phyloP scores from a whole-genome alignment of 2,113 vertebrate genomes.

The Gorsachius goisagi region DNA sequence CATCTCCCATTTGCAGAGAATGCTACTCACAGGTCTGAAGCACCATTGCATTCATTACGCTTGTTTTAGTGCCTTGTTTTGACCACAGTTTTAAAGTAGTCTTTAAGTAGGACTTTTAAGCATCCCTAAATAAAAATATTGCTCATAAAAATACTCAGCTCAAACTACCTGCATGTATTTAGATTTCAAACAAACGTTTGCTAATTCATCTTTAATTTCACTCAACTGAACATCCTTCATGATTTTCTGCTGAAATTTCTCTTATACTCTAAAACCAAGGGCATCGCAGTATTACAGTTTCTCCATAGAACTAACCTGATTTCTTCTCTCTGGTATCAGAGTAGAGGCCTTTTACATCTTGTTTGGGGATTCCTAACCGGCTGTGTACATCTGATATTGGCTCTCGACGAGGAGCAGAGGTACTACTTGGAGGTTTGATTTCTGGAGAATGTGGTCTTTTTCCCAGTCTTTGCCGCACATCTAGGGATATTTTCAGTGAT shows the following conservation, averaged over 20 bases:
- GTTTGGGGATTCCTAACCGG: conserved; percentile 85
- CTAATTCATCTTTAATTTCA: background rate
- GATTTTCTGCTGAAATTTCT: background rate
- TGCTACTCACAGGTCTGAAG: background rate
- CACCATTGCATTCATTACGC: background rate
- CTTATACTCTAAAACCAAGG: background rate
- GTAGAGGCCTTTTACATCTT: conserved; percentile 79
- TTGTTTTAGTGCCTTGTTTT: background rate
- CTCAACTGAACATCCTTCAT: background rate
- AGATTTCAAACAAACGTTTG: background rate
- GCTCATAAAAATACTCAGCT: background rate
- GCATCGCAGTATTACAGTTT: background rate
- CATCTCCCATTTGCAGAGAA: background rate
- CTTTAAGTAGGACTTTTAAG: background rate
- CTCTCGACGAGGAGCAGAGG: conserved; percentile 78
- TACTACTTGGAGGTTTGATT: conserved; percentile 60
- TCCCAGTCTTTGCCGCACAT: conserved; percentile 90
- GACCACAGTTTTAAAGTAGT: background rate
- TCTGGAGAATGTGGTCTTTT: conserved; percentile 91
- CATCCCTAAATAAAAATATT: background rate
- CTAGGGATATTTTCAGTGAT: conserved; percentile 63
- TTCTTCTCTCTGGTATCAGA: conserved; percentile 89
- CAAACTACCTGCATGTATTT: background rate
- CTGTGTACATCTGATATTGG: conserved; percentile 90
- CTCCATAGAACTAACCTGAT: conserved; percentile 74